Evolutionary conservation across 2,888 invertebrate species (phyloP).

Genomic region (Trisateles emortualis): DNA sequence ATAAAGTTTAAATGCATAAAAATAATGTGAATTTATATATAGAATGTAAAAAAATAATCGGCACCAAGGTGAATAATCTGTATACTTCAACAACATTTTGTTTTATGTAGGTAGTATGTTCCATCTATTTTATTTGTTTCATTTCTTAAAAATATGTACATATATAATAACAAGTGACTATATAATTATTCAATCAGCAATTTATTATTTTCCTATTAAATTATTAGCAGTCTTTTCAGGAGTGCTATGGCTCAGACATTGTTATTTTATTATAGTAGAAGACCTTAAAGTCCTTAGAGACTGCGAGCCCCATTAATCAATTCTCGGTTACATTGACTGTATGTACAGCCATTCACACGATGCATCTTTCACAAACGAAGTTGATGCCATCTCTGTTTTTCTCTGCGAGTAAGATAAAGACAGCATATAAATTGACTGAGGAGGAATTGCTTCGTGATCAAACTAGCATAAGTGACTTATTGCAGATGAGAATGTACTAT

Average conservation of each 20-base stretch:
- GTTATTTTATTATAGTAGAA: slow-evolving; percentile 3
- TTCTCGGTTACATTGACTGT: too few species aligned
- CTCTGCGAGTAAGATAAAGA: too few species aligned
- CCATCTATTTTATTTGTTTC: not conserved
- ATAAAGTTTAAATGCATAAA: slow-evolving; percentile 31
- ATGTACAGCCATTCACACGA: too few species aligned
- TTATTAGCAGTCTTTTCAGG: slow-evolving; percentile 36
- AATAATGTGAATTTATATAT: slow-evolving; percentile 14
- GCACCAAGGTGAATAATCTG: slow-evolving; percentile 11
- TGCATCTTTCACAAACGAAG: too few species aligned
- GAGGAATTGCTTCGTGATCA: too few species aligned
- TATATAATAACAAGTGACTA: slow-evolving; percentile 2
- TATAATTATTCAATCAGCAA: slow-evolving; percentile 2
- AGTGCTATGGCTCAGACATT: slow-evolving; percentile 25
- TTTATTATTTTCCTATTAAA: slow-evolving; percentile 13
- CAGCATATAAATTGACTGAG: too few species aligned
- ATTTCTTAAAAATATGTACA: not conserved
- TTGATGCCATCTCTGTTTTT: too few species aligned
- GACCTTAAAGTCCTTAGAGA: too few species aligned
- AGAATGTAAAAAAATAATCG: slow-evolving; percentile 4
- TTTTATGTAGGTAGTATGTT: not conserved
- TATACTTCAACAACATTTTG: not conserved
- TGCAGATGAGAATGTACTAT: not conserved
- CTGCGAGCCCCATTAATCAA: too few species aligned
- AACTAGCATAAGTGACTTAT: not conserved